These are phyloP conservation scores for Corythaixoides concolor DNA, from an alignment of 2,113 vertebrate species.

Conservation along the genomic window DNA sequence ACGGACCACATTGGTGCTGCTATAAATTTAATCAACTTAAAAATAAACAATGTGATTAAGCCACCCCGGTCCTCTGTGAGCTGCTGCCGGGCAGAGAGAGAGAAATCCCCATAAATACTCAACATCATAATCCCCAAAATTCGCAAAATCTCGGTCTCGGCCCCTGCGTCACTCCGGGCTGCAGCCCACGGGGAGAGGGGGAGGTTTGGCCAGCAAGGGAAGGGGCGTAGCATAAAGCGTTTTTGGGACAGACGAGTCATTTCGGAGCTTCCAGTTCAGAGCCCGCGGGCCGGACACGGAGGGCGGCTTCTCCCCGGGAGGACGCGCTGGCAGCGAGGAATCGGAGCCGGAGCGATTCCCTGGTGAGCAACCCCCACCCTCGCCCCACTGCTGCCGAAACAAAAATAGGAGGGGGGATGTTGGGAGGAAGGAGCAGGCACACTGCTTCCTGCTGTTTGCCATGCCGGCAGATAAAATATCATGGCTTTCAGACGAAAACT, in stretches of 20 bases:
- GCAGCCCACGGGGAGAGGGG: not conserved
- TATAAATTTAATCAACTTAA: fast-evolving
- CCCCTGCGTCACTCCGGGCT: slow-evolving; percentile 14
- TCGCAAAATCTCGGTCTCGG: not conserved
- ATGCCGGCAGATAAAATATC: fast-evolving
- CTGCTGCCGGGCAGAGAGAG: not conserved
- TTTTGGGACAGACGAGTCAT: not conserved
- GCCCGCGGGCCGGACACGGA: not conserved
- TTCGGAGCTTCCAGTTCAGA: not conserved
- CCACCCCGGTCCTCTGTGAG: not conserved
- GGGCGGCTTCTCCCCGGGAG: not conserved
- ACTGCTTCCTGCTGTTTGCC: not conserved
- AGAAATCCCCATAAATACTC: not conserved
- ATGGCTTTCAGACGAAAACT: not conserved
- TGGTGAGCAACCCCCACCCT: not conserved
- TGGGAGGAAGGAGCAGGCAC: not conserved
- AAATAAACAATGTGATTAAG: not conserved
- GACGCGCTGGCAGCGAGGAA: not conserved
- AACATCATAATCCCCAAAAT: not conserved
- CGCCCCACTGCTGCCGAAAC: fast-evolving
- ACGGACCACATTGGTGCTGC: fast-evolving
- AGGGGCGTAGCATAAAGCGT: not conserved
- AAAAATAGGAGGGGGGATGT: fast-evolving
- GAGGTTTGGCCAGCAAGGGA: not conserved
- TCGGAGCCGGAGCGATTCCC: not conserved